Percentiles rank a stretch among this genome's conserved stretches.
phyloP scores from a whole-genome alignment of 2,888 invertebrate species.

The Dryocosmus kuriphilus region DNA sequence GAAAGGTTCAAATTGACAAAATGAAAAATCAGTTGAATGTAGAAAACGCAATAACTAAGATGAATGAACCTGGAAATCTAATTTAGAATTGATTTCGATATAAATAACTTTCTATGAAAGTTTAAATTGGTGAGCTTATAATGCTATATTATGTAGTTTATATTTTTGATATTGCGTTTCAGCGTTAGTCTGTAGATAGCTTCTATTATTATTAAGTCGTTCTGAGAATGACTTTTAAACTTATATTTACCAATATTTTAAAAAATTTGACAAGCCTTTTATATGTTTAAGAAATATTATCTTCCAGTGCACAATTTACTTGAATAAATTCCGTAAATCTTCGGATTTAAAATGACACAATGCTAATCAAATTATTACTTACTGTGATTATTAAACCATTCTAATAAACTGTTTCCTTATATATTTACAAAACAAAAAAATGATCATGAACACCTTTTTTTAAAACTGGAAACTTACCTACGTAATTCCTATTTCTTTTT shows the following conservation, averaged over 20 bases:
- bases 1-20: background rate
- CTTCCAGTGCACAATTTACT: background rate
- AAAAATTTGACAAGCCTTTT: background rate
- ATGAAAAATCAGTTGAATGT: background rate
- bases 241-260: background rate
- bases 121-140: background rate
- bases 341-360: background rate
- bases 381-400: conserved; percentile 16
- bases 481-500: background rate
- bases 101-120: conserved; percentile 22
- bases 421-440: background rate
- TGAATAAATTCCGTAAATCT: background rate
- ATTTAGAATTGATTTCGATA: background rate
- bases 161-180: background rate
- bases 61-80: no score
- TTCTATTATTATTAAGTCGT: background rate
- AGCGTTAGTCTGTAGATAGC: background rate
- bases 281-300: conserved; percentile 7
- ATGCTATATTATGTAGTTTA: background rate
- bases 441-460: background rate
- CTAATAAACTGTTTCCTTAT: background rate
- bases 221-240: background rate
- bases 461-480: background rate
- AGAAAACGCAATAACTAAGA: no score
- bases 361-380: background rate